phyloP scores from a whole-genome alignment of 1,140 invertebrate genomes.

The Magallana angulata region DNA sequence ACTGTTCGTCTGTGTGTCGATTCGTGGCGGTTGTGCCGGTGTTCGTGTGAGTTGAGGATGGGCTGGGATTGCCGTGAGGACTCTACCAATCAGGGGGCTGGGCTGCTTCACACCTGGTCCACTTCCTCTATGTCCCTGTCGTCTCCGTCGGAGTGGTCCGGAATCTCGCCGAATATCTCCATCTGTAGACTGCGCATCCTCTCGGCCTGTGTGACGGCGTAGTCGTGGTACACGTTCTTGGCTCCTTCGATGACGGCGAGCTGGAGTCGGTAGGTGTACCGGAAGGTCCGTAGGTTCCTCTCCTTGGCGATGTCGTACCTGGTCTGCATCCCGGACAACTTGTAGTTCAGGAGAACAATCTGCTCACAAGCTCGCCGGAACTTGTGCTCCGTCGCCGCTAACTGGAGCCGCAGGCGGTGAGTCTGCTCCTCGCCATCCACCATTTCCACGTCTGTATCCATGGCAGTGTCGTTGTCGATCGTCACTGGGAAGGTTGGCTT shows the following conservation, averaged over 20 bases:
- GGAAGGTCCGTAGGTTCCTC: slow-evolving; percentile 46
- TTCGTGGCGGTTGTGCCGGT: neutral
- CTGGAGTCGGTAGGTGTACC: slow-evolving; percentile 58
- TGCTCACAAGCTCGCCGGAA: slow-evolving; percentile 60
- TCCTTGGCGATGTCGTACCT: slow-evolving; percentile 56
- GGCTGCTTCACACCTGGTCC: neutral
- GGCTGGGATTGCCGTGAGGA: neutral
- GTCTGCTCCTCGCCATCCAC: neutral
- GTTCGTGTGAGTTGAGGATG: too few relatives aligned
- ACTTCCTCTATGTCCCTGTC: neutral
- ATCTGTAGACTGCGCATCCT: slow-evolving; percentile 51
- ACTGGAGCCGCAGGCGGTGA: neutral
- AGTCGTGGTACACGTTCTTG: slow-evolving; percentile 64
- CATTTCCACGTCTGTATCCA: neutral
- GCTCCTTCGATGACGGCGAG: slow-evolving; percentile 61
- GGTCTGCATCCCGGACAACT: slow-evolving; percentile 47
- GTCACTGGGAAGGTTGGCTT: neutral
- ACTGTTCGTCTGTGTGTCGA: slow-evolving; percentile 51
- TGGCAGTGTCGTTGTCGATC: neutral
- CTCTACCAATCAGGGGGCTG: too few relatives aligned
- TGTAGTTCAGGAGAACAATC: slow-evolving; percentile 56
- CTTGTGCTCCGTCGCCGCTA: slow-evolving; percentile 48
- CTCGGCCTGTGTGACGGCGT: slow-evolving; percentile 58
- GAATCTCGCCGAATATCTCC: slow-evolving; percentile 45
- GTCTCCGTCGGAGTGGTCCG: slow-evolving; percentile 3